Evolutionary conservation across 2,113 vertebrate species (phyloP).

Genomic region (Carassius gibelio): DNA sequence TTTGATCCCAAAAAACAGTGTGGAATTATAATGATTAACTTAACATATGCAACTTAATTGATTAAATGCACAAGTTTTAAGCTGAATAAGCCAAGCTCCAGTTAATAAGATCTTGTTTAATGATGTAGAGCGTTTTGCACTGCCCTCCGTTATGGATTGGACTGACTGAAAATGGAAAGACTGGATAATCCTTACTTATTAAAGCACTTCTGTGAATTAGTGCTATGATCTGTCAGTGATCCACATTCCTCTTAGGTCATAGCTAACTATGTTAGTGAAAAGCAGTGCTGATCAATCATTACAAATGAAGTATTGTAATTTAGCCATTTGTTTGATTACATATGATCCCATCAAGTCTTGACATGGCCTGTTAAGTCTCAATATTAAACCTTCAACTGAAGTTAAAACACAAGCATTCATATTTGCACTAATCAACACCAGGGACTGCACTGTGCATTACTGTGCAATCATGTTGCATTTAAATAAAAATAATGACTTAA

Average conservation of each 20-base stretch:
- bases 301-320: conserved; percentile 36
- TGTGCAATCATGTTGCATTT: background rate
- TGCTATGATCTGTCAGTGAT: conserved; percentile 62
- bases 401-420: background rate
- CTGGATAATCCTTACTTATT: conserved; percentile 48
- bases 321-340: conserved; percentile 39
- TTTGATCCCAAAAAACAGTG: conserved; percentile 18
- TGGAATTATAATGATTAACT: conserved; percentile 30
- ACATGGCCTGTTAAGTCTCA: background rate
- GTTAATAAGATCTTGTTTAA: conserved; percentile 55
- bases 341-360: conserved; percentile 20
- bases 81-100: conserved; percentile 48
- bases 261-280: conserved; percentile 23
- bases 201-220: conserved; percentile 63
- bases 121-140: conserved; percentile 30
- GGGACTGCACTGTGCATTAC: background rate
- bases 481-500: background rate
- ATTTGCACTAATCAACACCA: background rate
- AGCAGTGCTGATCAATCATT: conserved; percentile 36
- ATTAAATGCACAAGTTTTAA: conserved; percentile 41
- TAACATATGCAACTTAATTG: conserved; percentile 42
- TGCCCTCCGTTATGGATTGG: conserved; percentile 42
- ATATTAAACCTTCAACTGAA: background rate
- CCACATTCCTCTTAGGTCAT: conserved; percentile 13
- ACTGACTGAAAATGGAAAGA: conserved; percentile 38